Conservation (phyloP, 1,140 invertebrate species). For the Tyrophagus putrescentiae region DNA sequence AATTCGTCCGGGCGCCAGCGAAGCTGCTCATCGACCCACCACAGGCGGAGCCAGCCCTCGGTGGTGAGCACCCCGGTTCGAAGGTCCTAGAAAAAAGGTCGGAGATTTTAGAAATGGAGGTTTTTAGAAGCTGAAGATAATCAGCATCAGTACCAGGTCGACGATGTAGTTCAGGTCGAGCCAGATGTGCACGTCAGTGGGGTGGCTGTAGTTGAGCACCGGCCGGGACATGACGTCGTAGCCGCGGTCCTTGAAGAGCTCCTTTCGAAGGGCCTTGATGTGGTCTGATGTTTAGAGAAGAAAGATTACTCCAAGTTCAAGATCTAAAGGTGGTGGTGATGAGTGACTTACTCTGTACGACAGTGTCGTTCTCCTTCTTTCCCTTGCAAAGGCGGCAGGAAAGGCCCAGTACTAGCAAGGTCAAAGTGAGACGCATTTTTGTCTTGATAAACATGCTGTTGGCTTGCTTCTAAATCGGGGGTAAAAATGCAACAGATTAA, state of each 20-base stretch:
- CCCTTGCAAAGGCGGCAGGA: too few species aligned
- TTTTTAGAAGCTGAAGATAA: not conserved
- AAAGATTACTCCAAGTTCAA: too few species aligned
- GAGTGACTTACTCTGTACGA: too few species aligned
- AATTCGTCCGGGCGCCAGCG: slow-evolving; percentile 87
- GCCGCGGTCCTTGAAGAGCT: not conserved
- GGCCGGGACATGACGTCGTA: not conserved
- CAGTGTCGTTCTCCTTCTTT: too few species aligned
- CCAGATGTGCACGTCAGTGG: not conserved
- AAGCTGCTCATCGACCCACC: slow-evolving; percentile 59
- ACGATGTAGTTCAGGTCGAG: not conserved
- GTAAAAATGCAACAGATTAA: too few species aligned
- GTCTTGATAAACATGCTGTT: too few species aligned
- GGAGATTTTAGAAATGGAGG: not conserved
- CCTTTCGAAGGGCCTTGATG: not conserved
- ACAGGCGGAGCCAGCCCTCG: not conserved
- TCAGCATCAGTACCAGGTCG: too few species aligned
- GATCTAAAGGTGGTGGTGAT: too few species aligned
- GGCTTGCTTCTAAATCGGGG: too few species aligned
- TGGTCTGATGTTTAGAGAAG: too few species aligned
- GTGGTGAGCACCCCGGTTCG: not conserved
- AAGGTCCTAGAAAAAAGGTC: not conserved
- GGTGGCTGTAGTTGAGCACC: not conserved
- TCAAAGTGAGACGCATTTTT: too few species aligned
- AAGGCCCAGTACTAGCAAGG: too few species aligned